A percentile compares a stretch with the other conserved stretches of the same genome.
Evolutionary conservation across 2,797 vertebrate species (phyloP).

Genomic region (Helicolenus hilgendorfi): DNA sequence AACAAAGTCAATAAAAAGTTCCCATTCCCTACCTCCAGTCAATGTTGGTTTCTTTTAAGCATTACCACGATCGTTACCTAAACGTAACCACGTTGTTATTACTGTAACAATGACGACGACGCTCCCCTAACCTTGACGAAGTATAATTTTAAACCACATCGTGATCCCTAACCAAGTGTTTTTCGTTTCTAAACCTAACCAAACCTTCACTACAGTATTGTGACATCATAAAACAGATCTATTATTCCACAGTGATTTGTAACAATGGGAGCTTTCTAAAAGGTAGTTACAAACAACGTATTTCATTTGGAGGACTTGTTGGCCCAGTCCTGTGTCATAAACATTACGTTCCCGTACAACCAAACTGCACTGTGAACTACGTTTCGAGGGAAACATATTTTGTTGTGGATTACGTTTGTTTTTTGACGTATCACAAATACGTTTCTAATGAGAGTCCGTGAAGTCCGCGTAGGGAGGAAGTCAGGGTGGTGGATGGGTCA

Average conservation of each 20-base stretch:
- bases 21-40: neutral
- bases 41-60: neutral
- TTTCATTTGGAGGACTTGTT: neutral
- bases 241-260: neutral
- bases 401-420: too few species aligned
- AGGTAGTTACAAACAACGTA: neutral
- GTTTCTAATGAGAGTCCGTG: too few species aligned
- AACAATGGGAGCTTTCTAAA: neutral
- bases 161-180: neutral
- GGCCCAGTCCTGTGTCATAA: rapidly evolving
- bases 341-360: too few species aligned
- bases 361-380: too few species aligned
- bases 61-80: neutral
- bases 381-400: too few species aligned
- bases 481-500: too few species aligned
- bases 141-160: neutral
- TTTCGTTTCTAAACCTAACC: neutral
- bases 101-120: neutral
- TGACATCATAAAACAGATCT: neutral
- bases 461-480: too few species aligned
- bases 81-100: neutral
- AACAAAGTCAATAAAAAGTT: neutral
- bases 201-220: neutral
- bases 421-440: too few species aligned
- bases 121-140: neutral